Evolutionary conservation across 2,888 invertebrate genomes (phyloP).

Genomic region (Eupithecia inturbata): DNA sequence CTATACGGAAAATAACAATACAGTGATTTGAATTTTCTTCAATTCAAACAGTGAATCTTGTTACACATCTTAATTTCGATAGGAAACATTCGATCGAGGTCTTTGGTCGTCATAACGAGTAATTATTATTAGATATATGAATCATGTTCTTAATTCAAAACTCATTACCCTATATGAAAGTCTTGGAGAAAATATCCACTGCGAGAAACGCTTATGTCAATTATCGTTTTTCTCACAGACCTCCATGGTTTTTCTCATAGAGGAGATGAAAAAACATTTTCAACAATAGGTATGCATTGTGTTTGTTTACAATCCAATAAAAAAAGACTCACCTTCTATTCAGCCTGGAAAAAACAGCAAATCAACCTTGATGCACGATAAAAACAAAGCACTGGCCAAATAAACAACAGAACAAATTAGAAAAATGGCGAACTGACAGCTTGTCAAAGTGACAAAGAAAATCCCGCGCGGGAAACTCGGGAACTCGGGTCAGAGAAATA

Average conservation of each 20-base stretch:
- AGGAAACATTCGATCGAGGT: too few species aligned
- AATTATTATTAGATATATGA: neutral
- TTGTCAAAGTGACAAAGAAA: slow-evolving; percentile 50
- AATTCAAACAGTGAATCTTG: too few species aligned
- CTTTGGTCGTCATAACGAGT: too few species aligned
- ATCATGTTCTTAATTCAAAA: neutral
- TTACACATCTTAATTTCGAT: too few species aligned
- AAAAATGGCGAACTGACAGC: slow-evolving; percentile 62
- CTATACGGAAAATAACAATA: too few species aligned
- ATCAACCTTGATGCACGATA: slow-evolving; percentile 49
- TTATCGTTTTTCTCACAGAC: neutral
- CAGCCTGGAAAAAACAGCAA: slow-evolving; percentile 42
- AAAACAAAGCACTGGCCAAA: slow-evolving; percentile 50
- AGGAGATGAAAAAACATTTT: neutral
- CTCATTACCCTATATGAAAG: neutral
- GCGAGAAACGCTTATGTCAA: neutral
- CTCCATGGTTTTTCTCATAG: neutral
- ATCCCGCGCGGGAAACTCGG: slow-evolving; percentile 34
- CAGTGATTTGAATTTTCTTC: too few species aligned
- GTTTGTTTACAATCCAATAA: slow-evolving; percentile 31
- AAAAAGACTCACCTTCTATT: slow-evolving; percentile 48
- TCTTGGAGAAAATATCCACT: neutral
- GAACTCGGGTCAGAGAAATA: slow-evolving; percentile 34
- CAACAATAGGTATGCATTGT: slow-evolving; percentile 1
- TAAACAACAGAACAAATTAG: slow-evolving; percentile 48